Conservation (phyloP, 2,797 vertebrate species). For the Buceros bicornis region DNA sequence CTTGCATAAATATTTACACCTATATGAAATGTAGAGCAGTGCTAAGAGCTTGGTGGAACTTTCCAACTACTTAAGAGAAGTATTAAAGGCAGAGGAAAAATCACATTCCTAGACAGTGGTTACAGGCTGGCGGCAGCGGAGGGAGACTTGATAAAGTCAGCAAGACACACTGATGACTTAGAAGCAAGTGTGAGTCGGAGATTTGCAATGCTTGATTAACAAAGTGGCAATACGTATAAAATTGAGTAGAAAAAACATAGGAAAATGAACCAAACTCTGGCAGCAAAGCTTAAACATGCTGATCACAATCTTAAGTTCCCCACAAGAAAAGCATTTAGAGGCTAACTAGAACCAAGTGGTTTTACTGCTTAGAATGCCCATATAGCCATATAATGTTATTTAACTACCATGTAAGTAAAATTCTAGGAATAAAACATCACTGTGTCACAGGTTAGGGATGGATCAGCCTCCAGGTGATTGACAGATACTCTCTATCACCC, state of each 20-base stretch:
- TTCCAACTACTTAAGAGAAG: background rate
- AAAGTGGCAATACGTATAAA: background rate
- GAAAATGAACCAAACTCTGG: background rate
- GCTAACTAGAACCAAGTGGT: background rate
- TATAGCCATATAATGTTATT: background rate
- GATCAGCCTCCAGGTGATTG: no score
- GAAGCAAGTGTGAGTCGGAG: background rate
- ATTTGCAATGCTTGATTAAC: background rate
- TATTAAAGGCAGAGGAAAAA: background rate
- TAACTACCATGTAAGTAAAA: background rate
- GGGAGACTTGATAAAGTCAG: background rate
- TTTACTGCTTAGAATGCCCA: background rate
- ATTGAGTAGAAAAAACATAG: background rate
- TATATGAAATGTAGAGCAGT: background rate
- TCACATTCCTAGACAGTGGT: background rate
- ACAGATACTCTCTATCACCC: no score
- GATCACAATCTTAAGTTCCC: background rate
- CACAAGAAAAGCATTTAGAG: background rate
- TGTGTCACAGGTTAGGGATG: no score
- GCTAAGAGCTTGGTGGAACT: background rate
- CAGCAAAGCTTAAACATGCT: background rate
- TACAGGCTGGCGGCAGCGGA: background rate
- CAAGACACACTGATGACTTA: background rate
- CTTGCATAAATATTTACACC: background rate
- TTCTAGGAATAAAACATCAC: background rate